A percentile compares a stretch with the other conserved stretches of the same genome.
Evolutionary conservation across 2,113 vertebrate species (phyloP).

Genomic region (Cisticola juncidis): DNA sequence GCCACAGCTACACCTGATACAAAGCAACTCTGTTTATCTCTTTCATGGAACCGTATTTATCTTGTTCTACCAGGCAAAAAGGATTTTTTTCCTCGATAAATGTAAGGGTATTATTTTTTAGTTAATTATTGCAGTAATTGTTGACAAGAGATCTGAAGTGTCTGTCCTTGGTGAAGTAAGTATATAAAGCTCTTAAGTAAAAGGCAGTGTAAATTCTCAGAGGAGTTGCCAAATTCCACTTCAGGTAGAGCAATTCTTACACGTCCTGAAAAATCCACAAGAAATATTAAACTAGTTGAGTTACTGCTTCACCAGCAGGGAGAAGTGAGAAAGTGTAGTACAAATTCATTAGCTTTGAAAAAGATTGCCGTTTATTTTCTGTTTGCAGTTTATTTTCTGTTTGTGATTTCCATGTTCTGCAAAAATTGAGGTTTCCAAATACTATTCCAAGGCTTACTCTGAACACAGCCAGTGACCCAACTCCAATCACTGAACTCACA

Average conservation of each 20-base stretch:
- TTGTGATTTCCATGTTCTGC: neutral
- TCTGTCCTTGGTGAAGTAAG: neutral
- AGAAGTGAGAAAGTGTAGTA: neutral
- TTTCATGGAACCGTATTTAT: slow-evolving; percentile 68
- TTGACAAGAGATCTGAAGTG: slow-evolving; percentile 6
- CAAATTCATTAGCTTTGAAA: neutral
- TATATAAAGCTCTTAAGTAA: neutral
- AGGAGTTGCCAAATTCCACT: neutral
- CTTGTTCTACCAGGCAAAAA: slow-evolving; percentile 77
- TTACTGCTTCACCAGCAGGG: neutral
- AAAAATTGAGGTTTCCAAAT: neutral
- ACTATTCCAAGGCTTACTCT: neutral
- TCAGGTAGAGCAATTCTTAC: neutral
- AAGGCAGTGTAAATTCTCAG: neutral
- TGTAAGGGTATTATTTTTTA: neutral
- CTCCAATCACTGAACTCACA: neutral
- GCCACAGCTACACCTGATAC: slow-evolving; percentile 86
- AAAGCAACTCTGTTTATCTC: slow-evolving; percentile 75
- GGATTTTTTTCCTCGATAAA: slow-evolving; percentile 9
- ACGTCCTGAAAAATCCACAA: neutral
- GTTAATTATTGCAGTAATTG: neutral
- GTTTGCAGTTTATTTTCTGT: neutral
- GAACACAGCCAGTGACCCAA: neutral
- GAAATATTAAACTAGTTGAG: neutral
- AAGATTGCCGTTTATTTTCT: neutral